These are phyloP conservation scores for Caenorhabditis sp. DNA, from an alignment of 2,888 invertebrate species.

Conservation along the genomic window DNA sequence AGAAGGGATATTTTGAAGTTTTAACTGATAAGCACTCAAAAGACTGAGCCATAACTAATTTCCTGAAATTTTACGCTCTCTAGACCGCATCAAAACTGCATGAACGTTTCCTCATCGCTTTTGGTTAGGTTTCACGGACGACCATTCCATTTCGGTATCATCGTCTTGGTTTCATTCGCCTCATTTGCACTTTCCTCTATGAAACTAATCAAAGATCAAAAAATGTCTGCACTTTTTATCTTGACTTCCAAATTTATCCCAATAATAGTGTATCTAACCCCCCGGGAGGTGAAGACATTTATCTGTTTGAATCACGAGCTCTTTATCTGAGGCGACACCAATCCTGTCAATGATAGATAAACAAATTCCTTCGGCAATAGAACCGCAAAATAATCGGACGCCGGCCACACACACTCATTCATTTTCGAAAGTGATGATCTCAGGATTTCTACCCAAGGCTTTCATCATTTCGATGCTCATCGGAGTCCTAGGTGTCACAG, in stretches of 20 bases:
- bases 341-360: conserved; percentile 67
- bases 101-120: too few species aligned
- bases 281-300: conserved; percentile 38
- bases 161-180: background rate
- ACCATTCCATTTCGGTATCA: background rate
- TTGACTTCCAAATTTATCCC: conserved; percentile 54
- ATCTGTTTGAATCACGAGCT: conserved; percentile 68
- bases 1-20: too few species aligned
- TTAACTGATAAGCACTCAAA: too few species aligned
- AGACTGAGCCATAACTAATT: too few species aligned
- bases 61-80: too few species aligned
- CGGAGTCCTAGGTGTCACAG: conserved; percentile 38
- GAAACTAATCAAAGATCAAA: conserved; percentile 27
- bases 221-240: conserved; percentile 34
- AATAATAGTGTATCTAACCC: conserved; percentile 40
- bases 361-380: conserved; percentile 57
- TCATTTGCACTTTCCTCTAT: background rate
- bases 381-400: conserved; percentile 57
- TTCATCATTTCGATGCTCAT: conserved; percentile 29
- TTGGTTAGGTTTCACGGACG: too few species aligned
- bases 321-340: conserved; percentile 23
- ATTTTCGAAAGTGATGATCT: conserved; percentile 54
- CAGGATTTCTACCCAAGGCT: conserved; percentile 29
- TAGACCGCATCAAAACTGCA: too few species aligned
- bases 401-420: conserved; percentile 27